Percentiles rank a stretch among this genome's conserved stretches.
phyloP scores from a whole-genome alignment of 2,113 vertebrate genomes.

The Aptenodytes patagonicus region DNA sequence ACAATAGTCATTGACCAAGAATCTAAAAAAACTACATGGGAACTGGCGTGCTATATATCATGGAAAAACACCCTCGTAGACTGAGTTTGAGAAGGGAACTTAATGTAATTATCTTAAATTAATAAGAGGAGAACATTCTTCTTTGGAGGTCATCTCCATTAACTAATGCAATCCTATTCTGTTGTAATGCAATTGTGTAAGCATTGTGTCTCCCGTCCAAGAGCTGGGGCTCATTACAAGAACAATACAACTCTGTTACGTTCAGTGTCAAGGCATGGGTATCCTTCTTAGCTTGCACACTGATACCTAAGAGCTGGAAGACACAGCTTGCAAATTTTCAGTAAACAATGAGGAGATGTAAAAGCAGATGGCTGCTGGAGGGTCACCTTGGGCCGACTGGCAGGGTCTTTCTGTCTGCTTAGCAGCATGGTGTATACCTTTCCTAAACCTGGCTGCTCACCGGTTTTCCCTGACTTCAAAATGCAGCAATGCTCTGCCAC shows the following conservation, averaged over 20 bases:
- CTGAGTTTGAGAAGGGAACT: background rate
- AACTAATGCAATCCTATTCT: background rate
- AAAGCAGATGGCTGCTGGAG: background rate
- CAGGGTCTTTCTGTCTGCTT: background rate
- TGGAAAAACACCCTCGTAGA: background rate
- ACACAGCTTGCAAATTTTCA: background rate
- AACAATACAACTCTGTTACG: background rate
- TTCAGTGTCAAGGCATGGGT: background rate
- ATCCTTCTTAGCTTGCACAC: background rate
- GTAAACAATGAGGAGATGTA: background rate
- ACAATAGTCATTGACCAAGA: background rate
- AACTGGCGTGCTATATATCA: background rate
- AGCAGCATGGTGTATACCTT: no score
- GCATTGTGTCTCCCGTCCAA: background rate
- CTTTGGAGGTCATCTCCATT: background rate
- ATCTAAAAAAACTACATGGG: background rate
- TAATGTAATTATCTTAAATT: slow-evolving; percentile 11
- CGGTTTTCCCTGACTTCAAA: background rate
- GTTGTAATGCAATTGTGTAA: background rate
- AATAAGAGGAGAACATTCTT: background rate
- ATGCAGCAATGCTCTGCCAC: background rate
- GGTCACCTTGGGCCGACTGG: background rate
- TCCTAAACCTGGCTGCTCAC: background rate
- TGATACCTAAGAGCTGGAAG: background rate
- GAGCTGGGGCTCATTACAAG: background rate